Conservation (phyloP, 2,888 invertebrate genomes). For the Lissonota sp. region DNA sequence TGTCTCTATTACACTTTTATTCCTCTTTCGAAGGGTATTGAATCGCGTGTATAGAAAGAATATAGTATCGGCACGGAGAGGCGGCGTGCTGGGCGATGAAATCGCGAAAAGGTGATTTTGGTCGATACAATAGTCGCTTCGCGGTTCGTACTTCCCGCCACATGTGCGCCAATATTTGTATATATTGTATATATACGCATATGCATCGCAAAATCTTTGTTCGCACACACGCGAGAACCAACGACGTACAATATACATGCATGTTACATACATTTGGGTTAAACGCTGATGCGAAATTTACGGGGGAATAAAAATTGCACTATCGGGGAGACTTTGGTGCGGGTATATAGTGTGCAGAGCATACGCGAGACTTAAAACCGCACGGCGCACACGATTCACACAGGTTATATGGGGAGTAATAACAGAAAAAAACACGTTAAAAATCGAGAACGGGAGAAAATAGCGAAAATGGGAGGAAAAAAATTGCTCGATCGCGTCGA, state of each 20-base stretch:
- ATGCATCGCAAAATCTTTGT: too few relatives aligned
- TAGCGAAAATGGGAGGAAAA: slow-evolving; percentile 43
- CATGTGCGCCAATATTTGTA: too few relatives aligned
- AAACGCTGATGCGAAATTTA: slow-evolving; percentile 74
- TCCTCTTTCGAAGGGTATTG: too few relatives aligned
- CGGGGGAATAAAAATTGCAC: slow-evolving; percentile 73
- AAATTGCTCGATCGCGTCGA: slow-evolving; percentile 56
- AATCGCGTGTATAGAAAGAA: too few relatives aligned
- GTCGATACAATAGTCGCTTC: not conserved
- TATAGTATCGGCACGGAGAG: too few relatives aligned
- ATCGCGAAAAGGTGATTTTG: slow-evolving; percentile 37
- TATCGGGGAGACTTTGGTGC: slow-evolving; percentile 69
- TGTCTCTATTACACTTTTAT: too few relatives aligned
- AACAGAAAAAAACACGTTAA: slow-evolving; percentile 28
- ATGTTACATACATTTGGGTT: slow-evolving; percentile 64
- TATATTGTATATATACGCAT: too few relatives aligned
- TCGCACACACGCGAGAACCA: too few relatives aligned
- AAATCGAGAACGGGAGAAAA: slow-evolving; percentile 29
- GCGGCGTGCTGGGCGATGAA: slow-evolving; percentile 6
- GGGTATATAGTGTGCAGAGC: slow-evolving; percentile 12
- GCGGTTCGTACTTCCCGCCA: too few relatives aligned
- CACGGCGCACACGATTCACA: slow-evolving; percentile 5
- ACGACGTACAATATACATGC: too few relatives aligned
- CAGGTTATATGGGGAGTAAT: slow-evolving; percentile 1
- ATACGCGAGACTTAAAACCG: slow-evolving; percentile 10